phyloP scores from a whole-genome alignment of 1,140 invertebrate species.

The Apis dorsata region DNA sequence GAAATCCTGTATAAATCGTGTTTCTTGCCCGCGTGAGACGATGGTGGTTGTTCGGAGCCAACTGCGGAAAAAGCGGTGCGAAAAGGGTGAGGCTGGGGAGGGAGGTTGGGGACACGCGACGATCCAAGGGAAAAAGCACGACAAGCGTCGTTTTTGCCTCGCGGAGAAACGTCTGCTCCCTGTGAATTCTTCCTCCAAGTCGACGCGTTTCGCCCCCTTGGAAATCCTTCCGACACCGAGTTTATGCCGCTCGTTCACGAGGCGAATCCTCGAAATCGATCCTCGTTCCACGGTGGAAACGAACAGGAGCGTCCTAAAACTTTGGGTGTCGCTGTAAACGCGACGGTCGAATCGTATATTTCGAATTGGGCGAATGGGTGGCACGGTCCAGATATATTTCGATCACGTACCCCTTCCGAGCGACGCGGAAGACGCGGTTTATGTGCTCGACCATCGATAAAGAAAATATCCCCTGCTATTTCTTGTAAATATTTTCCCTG shows the following conservation, averaged over 20 bases:
- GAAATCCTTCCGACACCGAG: neutral
- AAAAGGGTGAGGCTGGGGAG: neutral
- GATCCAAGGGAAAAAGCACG: neutral
- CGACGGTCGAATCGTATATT: conserved; percentile 23
- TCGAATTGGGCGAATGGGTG: conserved; percentile 13
- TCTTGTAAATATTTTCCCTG: conserved; percentile 47
- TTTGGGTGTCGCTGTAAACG: conserved; percentile 23
- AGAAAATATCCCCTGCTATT: conserved; percentile 40
- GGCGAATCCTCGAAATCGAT: conserved; percentile 24
- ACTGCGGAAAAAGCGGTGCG: conserved; percentile 11
- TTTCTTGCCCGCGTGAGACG: neutral
- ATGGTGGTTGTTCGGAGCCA: neutral
- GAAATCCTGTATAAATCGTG: conserved; percentile 19
- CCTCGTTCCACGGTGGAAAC: neutral
- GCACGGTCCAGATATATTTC: conserved; percentile 38
- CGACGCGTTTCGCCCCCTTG: neutral
- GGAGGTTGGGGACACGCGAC: neutral
- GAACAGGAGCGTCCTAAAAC: neutral
- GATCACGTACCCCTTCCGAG: conserved; percentile 21
- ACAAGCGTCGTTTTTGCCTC: neutral
- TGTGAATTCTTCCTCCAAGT: neutral
- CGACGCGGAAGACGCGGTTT: conserved; percentile 28
- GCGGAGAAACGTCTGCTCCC: neutral
- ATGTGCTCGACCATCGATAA: conserved; percentile 44
- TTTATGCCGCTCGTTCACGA: neutral